phyloP scores from a whole-genome alignment of 2,888 invertebrate genomes.

The Seira sanloemensis region DNA sequence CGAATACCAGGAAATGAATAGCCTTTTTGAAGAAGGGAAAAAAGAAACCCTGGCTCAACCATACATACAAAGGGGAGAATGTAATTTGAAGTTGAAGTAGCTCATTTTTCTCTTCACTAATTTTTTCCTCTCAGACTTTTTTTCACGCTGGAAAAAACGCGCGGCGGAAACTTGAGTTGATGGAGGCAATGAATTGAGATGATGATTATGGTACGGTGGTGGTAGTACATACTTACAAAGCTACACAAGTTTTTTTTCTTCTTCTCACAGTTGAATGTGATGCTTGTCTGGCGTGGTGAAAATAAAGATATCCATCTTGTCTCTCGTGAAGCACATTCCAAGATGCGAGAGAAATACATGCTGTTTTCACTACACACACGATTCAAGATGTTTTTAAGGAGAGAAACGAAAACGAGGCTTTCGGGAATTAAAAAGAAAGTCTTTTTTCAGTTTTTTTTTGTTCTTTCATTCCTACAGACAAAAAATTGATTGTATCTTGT shows the following conservation, averaged over 20 bases:
- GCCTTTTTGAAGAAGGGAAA: background rate
- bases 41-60: background rate
- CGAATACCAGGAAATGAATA: too few species aligned
- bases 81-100: background rate
- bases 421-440: background rate
- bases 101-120: background rate
- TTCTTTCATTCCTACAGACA: background rate
- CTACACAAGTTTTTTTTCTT: too few species aligned
- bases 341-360: background rate
- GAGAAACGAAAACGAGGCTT: background rate
- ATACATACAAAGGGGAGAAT: background rate
- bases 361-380: background rate
- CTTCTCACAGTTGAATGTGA: too few species aligned
- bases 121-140: background rate
- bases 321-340: background rate
- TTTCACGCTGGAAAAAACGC: background rate
- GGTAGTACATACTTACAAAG: background rate
- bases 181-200: background rate
- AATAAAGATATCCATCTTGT: background rate
- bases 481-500: background rate
- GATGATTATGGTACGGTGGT: background rate
- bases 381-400: background rate
- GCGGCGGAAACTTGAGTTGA: background rate
- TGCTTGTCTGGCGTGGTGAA: background rate
- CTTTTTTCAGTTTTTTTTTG: background rate